A percentile compares a stretch with the other conserved stretches of the same genome.
Conservation (phyloP, 2,888 invertebrate genomes). For the Cartodere bifasciata region DNA sequence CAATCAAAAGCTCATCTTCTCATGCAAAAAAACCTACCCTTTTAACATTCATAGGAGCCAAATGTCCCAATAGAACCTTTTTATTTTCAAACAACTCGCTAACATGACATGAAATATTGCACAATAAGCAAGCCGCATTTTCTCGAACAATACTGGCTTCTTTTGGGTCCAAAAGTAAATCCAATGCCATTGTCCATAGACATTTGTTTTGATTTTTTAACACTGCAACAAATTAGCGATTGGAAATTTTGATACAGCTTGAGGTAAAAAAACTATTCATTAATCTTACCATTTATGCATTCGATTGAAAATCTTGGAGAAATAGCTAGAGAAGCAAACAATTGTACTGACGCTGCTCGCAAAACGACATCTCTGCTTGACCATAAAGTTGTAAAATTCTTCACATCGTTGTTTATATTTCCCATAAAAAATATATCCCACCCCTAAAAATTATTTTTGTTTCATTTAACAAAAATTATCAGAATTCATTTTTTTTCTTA, state of each 20-base stretch:
- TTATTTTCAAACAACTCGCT: too few species aligned
- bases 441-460: conserved; percentile 15
- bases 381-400: conserved; percentile 37
- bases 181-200: conserved; percentile 28
- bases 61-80: too few species aligned
- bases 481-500: conserved; percentile 16
- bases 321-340: conserved; percentile 36
- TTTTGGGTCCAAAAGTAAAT: conserved; percentile 33
- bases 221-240: conserved; percentile 16
- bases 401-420: conserved; percentile 18
- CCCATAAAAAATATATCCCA: conserved; percentile 31
- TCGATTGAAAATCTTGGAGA: conserved; percentile 26
- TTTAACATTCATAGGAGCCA: too few species aligned
- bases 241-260: conserved; percentile 17
- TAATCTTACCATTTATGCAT: conserved; percentile 25
- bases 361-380: conserved; percentile 40
- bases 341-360: conserved; percentile 40
- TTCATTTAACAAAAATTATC: not conserved
- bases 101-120: conserved; percentile 34
- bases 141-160: conserved; percentile 43
- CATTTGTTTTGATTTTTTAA: conserved; percentile 26
- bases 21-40: too few species aligned
- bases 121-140: conserved; percentile 40
- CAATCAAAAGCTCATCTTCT: too few species aligned
- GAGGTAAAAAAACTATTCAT: conserved; percentile 15